Evolutionary conservation across 1,140 invertebrate species (phyloP).

Genomic region (Drosophila repletoides): DNA sequence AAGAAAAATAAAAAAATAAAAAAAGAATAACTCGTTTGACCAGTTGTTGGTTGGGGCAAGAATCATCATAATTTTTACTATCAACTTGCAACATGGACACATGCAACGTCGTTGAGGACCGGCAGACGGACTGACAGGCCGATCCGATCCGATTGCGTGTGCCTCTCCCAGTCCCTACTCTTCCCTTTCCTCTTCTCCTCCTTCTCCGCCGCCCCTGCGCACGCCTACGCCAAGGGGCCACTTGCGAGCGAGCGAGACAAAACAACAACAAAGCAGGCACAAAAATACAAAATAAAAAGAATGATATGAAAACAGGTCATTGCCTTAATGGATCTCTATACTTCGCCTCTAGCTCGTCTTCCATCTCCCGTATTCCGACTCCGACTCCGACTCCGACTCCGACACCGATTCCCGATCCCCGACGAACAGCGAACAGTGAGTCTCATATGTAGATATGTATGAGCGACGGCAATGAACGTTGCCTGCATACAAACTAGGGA

Average conservation of each 20-base stretch:
- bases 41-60: slow-evolving; percentile 71
- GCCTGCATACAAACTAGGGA: slow-evolving; percentile 72
- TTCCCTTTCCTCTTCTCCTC: neutral
- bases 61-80: slow-evolving; percentile 81
- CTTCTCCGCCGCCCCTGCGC: neutral
- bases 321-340: slow-evolving; percentile 80
- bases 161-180: no score
- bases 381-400: slow-evolving; percentile 3
- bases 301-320: slow-evolving; percentile 81
- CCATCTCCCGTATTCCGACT: neutral
- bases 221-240: slow-evolving; percentile 54
- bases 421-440: neutral
- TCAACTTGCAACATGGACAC: slow-evolving; percentile 78
- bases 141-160: slow-evolving; percentile 61
- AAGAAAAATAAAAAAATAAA: slow-evolving; percentile 24
- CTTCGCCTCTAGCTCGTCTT: slow-evolving; percentile 17
- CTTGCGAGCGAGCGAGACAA: slow-evolving; percentile 55
- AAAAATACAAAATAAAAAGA: neutral
- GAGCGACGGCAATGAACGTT: slow-evolving; percentile 60
- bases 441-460: slow-evolving; percentile 64
- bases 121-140: neutral
- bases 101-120: slow-evolving; percentile 41
- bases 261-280: slow-evolving; percentile 65
- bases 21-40: slow-evolving; percentile 69
- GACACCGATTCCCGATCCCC: neutral